phyloP scores from a whole-genome alignment of 2,113 vertebrate genomes.

The Alosa alosa region DNA sequence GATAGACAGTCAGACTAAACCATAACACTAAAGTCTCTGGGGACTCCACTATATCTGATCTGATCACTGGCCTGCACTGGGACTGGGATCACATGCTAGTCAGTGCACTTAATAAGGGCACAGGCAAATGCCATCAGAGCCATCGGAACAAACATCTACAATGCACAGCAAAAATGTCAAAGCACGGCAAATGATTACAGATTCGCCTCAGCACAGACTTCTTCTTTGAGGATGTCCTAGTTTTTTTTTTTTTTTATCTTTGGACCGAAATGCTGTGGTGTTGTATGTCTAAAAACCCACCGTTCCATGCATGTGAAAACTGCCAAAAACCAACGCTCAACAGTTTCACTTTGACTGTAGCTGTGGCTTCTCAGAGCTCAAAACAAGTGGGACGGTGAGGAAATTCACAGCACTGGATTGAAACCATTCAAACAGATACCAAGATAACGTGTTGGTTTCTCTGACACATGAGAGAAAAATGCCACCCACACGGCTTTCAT shows the following conservation, averaged over 20 bases:
- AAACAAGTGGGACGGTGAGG: background rate
- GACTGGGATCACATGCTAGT: background rate
- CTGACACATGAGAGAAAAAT: background rate
- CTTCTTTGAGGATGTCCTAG: background rate
- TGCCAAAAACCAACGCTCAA: background rate
- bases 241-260: too few relatives aligned
- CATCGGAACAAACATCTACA: background rate
- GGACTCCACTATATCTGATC: background rate
- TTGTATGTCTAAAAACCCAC: too few relatives aligned
- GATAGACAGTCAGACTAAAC: background rate
- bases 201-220: background rate
- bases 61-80: background rate
- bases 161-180: background rate
- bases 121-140: background rate
- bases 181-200: background rate
- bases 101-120: background rate
- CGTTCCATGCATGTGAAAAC: background rate
- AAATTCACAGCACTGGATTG: background rate
- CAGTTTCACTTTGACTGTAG: background rate
- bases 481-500: background rate
- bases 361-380: background rate
- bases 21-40: background rate
- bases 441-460: background rate
- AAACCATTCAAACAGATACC: background rate
- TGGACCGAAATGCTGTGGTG: too few relatives aligned